Base-by-base conservation (phyloP, 2,888 invertebrate genomes). In the Junonia oenone region DNA sequence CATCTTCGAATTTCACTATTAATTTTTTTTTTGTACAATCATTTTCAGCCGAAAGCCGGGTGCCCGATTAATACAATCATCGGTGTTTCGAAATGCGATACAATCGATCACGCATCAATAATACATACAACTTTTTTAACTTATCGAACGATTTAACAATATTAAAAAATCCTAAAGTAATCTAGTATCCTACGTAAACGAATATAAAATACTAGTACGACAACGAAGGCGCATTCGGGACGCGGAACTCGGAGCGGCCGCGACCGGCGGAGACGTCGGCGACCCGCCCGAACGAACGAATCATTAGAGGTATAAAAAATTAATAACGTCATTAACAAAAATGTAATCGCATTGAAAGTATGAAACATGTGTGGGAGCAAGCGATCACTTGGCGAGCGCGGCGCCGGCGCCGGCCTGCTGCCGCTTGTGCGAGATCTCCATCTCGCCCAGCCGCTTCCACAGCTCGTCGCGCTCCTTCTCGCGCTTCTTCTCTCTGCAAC, bases 401-500 rank as follows among this genome's bases (percentile, higher is more conserved):
- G 29, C 29, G 29, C 9, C 29, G 64, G 69, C 62, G 64, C 51
- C 65, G 58, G 74, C 71, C 69, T 64, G 67, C 75, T 83, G 87
- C 75, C 91, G 91, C 85, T 86, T 90, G 83, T 91, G 91, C 88
- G 91, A 92, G 81, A 96, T 91, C 93, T 97, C 97, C 91, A 98
- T 92, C 92, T 97, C 97, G 77, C 95, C 95, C 87, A 98, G 92
- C 91, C 94, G 95, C 92, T 97, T 97, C 99, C 99, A 99, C 85
- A 99, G 91, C 90, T 99, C 99, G 85, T 86, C 98, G 92, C 92
- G 99, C 97, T 92, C 98, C 94, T 93, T 98, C 97, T 90, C 97
- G 92, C 92, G 97, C 95, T 92, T 97, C 96, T 92, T 98, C 97
- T 92, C 98, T 97, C 91, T 91, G 81, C 31, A 78, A 75, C 61